Evolutionary conservation across 2,888 invertebrate species (phyloP).

Genomic region (Lasioglossum zephyrum): DNA sequence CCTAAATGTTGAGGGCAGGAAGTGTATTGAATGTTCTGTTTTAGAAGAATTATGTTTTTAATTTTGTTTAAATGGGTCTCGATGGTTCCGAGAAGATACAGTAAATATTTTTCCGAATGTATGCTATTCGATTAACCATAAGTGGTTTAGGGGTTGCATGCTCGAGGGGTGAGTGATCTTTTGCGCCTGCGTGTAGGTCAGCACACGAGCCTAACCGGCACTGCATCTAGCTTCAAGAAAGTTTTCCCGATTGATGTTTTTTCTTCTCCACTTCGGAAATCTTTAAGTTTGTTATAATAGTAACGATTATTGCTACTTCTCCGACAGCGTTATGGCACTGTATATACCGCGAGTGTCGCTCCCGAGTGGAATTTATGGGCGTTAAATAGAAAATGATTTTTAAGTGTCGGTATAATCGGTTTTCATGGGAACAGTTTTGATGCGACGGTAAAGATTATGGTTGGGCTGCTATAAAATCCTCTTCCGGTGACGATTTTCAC

Average conservation of each 20-base stretch:
- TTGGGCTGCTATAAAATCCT: neutral
- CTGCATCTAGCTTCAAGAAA: neutral
- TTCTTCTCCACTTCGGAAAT: neutral
- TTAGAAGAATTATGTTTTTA: neutral
- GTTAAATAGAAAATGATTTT: constrained; percentile 1
- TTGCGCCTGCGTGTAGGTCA: neutral
- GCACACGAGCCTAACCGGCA: neutral
- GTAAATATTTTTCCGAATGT: neutral
- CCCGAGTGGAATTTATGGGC: neutral
- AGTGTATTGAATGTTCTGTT: neutral
- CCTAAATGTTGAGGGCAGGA: neutral
- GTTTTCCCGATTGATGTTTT: neutral
- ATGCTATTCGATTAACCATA: neutral
- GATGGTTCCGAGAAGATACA: neutral
- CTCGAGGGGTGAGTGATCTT: constrained; percentile 1
- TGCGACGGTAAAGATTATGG: neutral
- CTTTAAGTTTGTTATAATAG: neutral
- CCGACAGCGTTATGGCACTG: neutral
- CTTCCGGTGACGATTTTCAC: neutral
- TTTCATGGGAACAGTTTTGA: constrained; percentile 4
- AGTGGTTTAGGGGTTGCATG: neutral
- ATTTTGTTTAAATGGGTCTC: neutral
- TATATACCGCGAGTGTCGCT: neutral
- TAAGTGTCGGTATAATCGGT: neutral
- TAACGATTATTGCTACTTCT: neutral